A percentile compares a stretch with the other conserved stretches of the same genome.
Evolutionary conservation across 2,888 invertebrate species (phyloP).

Genomic region (Drosophila hamatofila): DNA sequence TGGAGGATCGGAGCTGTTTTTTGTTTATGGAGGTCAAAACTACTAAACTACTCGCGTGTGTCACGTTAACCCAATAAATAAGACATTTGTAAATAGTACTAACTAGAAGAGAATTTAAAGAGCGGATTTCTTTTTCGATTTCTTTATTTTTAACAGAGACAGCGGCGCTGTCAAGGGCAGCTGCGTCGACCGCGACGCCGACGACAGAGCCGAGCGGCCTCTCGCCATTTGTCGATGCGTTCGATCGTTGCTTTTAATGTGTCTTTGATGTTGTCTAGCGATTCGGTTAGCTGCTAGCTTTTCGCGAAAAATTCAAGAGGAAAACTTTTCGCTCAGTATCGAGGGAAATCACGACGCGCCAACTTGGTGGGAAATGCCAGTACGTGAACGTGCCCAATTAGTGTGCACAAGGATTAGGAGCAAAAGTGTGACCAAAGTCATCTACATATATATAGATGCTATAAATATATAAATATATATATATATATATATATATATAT

Average conservation of each 20-base stretch:
- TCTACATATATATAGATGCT: no score
- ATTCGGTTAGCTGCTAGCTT: slow-evolving; percentile 35
- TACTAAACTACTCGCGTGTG: slow-evolving; percentile 46
- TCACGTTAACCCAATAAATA: slow-evolving; percentile 81
- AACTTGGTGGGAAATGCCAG: slow-evolving; percentile 72
- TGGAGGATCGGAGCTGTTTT: slow-evolving; percentile 22
- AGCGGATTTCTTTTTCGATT: slow-evolving; percentile 19
- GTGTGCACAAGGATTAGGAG: slow-evolving; percentile 61
- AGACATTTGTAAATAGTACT: slow-evolving; percentile 38
- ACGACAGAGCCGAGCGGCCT: slow-evolving; percentile 48
- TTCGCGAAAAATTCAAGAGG: slow-evolving; percentile 60
- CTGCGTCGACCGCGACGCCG: slow-evolving; percentile 19
- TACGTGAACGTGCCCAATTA: slow-evolving; percentile 49
- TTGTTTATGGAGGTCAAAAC: slow-evolving; percentile 59
- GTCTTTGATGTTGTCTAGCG: slow-evolving; percentile 71
- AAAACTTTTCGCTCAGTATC: slow-evolving; percentile 74
- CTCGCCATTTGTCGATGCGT: slow-evolving; percentile 60
- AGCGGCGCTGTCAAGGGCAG: slow-evolving; percentile 66
- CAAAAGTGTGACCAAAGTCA: slow-evolving; percentile 54
- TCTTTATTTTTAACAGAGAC: slow-evolving; percentile 45
- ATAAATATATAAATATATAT: no score
- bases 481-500: slow-evolving; percentile 19
- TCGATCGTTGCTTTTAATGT: slow-evolving; percentile 66
- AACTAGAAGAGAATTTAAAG: slow-evolving; percentile 24
- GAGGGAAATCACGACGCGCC: slow-evolving; percentile 76